phyloP scores from a whole-genome alignment of 2,888 invertebrate genomes.

The Sminthurinus aureus region DNA sequence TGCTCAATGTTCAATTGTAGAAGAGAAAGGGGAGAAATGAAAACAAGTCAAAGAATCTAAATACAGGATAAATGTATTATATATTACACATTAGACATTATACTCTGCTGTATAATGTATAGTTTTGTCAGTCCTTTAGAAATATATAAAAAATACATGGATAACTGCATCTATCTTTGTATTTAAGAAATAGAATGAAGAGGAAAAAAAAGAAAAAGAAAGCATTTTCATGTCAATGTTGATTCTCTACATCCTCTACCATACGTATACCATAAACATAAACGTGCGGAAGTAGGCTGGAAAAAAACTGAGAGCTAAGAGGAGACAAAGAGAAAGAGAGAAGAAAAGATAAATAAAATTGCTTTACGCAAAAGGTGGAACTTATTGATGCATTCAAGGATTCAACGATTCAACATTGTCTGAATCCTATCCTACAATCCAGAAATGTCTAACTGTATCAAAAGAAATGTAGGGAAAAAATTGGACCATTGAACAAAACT shows the following conservation, averaged over 20 bases:
- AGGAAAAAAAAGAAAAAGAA: background rate
- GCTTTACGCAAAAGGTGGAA: background rate
- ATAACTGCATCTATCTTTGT: no score
- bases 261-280: background rate
- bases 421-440: conserved; percentile 1
- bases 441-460: background rate
- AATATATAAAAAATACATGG: no score
- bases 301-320: background rate
- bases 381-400: conserved; percentile 14
- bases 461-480: background rate
- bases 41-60: no score
- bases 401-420: background rate
- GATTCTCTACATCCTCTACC: background rate
- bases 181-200: background rate
- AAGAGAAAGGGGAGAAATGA: no score
- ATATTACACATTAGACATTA: no score
- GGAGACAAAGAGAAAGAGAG: background rate
- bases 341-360: background rate
- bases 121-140: no score
- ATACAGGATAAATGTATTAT: no score
- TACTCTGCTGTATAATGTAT: no score
- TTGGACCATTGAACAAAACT: background rate
- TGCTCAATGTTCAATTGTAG: no score
- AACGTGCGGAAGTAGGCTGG: background rate
- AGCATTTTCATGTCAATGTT: conserved; percentile 2